phyloP scores from a whole-genome alignment of 2,797 vertebrate species.

The Platalea minor region DNA sequence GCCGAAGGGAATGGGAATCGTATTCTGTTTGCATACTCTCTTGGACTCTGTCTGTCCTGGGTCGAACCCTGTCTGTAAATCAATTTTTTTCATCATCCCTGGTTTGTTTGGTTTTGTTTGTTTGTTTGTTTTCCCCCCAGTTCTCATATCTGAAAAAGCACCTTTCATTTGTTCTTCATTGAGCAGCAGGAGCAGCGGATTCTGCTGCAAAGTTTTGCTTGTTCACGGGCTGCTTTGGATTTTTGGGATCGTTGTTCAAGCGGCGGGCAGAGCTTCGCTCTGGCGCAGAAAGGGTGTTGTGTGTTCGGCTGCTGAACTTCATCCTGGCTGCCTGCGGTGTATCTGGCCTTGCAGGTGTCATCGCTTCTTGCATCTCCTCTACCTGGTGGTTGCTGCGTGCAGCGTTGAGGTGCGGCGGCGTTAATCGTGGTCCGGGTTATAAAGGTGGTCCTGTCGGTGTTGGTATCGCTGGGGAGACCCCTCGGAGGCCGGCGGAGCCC shows the following conservation, averaged over 20 bases:
- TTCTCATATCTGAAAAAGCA: not conserved
- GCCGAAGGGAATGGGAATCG: not conserved
- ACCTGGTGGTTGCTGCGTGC: too few relatives aligned
- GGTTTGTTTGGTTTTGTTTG: not conserved
- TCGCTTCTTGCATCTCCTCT: not conserved
- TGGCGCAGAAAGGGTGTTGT: not conserved
- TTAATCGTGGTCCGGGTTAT: accelerated
- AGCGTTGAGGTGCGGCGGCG: accelerated
- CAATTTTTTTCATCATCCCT: too few relatives aligned
- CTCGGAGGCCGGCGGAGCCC: accelerated
- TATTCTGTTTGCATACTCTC: not conserved
- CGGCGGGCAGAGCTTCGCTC: too few relatives aligned
- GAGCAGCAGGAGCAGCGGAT: not conserved
- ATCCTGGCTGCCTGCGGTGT: not conserved
- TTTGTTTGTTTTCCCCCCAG: not conserved
- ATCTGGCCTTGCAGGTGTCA: not conserved
- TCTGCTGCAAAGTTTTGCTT: not conserved
- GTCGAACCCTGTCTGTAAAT: not conserved
- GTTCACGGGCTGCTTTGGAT: not conserved
- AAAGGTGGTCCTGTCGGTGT: too few relatives aligned
- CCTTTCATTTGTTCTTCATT: not conserved
- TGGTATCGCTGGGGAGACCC: not conserved
- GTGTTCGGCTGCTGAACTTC: not conserved
- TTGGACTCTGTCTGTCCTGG: not conserved
- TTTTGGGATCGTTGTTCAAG: not conserved